Evolutionary conservation across 2,888 invertebrate genomes (phyloP), one percentile per base, ranked within the genome.

Genomic region (Baccha elongata): DNA sequence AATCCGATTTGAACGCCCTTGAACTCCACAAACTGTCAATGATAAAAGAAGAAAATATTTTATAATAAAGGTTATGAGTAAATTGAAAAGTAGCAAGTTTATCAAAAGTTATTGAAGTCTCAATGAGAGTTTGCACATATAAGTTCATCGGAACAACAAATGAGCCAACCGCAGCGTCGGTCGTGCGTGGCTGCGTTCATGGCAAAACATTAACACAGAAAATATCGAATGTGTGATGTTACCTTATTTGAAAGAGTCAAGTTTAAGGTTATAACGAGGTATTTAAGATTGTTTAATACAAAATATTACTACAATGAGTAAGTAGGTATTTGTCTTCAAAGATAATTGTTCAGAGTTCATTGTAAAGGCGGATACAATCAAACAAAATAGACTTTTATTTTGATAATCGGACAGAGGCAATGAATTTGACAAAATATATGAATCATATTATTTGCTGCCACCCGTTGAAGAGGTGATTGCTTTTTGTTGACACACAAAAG

Each of bases 11-110:
- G 68, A 84, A 44, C 87, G 86, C 32, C 87, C 88, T n/a, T 87
- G 86, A 46, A 85, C 85, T 69, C 88, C 88, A 65, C 88, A 88
- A 76, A 87, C 88, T 88, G 80, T 6, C 75, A 86, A 42, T 19
- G 55, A 72, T 52, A 55, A 21, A 11, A 32, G 42, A 32, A 81
- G 1, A 11, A 21, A 4, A 15, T 21, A 7, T 35, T 23, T 35
- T 5, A 26, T 6, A 48, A 35, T 3, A 50, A 17, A 67, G 46
- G 52, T 29, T 23, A 15, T 13, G 10, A 60, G 37, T 35, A 26
- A 15, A 40, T 23, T 26, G 26, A 32, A 19, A 44, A 23, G 11
- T 23, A 29, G 40, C 40, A 60, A 55, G 44, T 80, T 55, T 50
- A 62, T 60, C 13, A 44, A 19, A 44, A 44, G 29, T 60, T 60